phyloP scores from a whole-genome alignment of 2,797 vertebrate genomes.

The Fistularia tabacaria region DNA sequence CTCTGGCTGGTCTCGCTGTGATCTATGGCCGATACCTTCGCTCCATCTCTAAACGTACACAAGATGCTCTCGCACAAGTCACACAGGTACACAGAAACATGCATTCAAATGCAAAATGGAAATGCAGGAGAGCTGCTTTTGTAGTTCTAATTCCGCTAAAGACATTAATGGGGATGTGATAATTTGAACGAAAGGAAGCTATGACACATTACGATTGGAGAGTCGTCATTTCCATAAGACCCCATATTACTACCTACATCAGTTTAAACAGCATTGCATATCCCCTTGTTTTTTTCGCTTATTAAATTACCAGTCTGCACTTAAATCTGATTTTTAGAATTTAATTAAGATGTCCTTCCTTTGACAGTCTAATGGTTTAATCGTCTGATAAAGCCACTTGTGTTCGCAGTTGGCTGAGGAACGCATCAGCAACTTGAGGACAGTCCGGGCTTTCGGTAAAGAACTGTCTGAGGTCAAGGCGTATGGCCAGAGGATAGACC shows the following conservation, averaged over 20 bases:
- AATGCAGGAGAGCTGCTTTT: too few species aligned
- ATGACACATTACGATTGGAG: neutral
- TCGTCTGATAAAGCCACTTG: slow-evolving; percentile 9
- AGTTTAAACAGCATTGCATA: too few species aligned
- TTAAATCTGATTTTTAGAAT: too few species aligned
- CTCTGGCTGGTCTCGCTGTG: slow-evolving; percentile 82
- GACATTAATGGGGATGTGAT: neutral
- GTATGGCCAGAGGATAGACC: slow-evolving; percentile 78
- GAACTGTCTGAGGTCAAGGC: slow-evolving; percentile 83
- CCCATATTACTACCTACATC: too few species aligned
- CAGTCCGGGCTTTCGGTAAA: slow-evolving; percentile 93
- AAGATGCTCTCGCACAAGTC: slow-evolving; percentile 93
- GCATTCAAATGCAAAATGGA: neutral
- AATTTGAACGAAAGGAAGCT: slow-evolving; percentile 3
- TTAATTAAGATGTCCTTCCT: too few species aligned
- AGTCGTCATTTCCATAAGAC: neutral
- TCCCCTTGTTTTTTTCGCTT: too few species aligned
- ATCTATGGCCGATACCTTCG: slow-evolving; percentile 89
- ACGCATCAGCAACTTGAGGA: slow-evolving; percentile 91
- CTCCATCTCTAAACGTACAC: slow-evolving; percentile 86
- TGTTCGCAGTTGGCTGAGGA: slow-evolving; percentile 88
- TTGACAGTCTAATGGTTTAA: neutral
- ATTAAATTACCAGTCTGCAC: too few species aligned
- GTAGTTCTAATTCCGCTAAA: too few species aligned
- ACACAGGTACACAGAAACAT: slow-evolving; percentile 81